Conservation (phyloP, 2,113 vertebrate species). For the Myotis yumanensis region DNA sequence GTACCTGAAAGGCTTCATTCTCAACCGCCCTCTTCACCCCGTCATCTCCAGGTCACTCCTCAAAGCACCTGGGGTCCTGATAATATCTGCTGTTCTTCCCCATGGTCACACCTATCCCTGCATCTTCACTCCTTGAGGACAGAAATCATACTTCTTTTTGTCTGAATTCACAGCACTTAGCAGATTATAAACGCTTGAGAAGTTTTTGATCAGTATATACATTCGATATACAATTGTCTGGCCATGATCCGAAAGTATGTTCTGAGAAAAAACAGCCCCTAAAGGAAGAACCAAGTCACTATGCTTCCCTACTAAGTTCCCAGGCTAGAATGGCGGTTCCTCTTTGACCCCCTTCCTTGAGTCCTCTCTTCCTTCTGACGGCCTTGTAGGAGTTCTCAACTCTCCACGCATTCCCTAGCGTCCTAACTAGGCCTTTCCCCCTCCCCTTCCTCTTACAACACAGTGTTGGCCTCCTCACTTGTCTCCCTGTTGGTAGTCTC, state of each 20-base stretch:
- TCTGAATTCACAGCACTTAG: neutral
- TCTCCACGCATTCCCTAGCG: rapidly evolving
- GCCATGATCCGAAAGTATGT: neutral
- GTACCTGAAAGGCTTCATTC: neutral
- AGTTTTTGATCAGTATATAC: neutral
- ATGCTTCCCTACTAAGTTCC: neutral
- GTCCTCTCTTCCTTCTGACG: neutral
- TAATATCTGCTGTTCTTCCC: neutral
- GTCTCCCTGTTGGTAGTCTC: neutral
- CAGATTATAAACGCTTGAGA: neutral
- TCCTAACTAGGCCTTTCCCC: neutral
- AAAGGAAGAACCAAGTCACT: neutral
- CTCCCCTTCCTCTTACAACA: neutral
- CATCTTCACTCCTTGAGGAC: neutral
- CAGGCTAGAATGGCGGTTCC: neutral
- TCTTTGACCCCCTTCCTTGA: neutral
- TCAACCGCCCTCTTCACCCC: rapidly evolving
- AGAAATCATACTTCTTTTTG: neutral
- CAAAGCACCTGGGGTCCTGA: neutral
- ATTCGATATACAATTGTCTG: neutral
- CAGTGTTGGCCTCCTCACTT: rapidly evolving
- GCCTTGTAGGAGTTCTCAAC: neutral
- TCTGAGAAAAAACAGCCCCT: neutral
- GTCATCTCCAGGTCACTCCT: neutral
- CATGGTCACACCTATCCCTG: neutral